phyloP scores from a whole-genome alignment of 2,797 vertebrate species.

The Naso thynnoides region DNA sequence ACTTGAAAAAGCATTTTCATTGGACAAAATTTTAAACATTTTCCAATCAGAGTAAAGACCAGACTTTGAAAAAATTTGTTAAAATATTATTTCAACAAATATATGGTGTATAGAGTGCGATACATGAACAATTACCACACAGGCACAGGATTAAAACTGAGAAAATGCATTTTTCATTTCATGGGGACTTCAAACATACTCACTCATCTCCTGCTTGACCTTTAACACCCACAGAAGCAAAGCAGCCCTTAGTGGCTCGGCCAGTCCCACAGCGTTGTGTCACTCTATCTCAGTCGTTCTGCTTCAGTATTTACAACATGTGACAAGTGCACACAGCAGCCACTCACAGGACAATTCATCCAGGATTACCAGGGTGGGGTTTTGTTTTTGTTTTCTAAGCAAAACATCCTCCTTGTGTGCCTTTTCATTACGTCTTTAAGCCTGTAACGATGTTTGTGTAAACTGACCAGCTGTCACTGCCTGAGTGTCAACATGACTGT shows the following conservation, averaged over 20 bases:
- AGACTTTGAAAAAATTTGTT: too few relatives aligned
- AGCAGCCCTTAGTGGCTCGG: slow-evolving; percentile 19
- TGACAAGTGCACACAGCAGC: slow-evolving; percentile 37
- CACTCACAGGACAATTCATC: neutral
- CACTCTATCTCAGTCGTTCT: slow-evolving; percentile 43
- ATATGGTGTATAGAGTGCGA: too few relatives aligned
- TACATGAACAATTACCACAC: too few relatives aligned
- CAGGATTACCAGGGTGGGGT: slow-evolving; percentile 20
- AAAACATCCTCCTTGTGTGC: neutral
- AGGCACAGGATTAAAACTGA: too few relatives aligned
- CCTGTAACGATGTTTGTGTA: neutral
- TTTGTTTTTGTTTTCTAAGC: slow-evolving; percentile 12
- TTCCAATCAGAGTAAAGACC: too few relatives aligned
- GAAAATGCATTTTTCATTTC: too few relatives aligned
- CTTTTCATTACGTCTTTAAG: neutral
- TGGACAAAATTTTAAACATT: too few relatives aligned
- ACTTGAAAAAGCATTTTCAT: too few relatives aligned
- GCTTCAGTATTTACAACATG: slow-evolving; percentile 47
- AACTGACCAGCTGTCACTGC: neutral
- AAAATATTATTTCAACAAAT: too few relatives aligned
- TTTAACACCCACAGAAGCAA: slow-evolving; percentile 21
- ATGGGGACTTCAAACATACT: too few relatives aligned
- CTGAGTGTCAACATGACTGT: slow-evolving; percentile 6
- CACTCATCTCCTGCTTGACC: slow-evolving; percentile 14
- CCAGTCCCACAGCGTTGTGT: slow-evolving; percentile 22